Base-by-base conservation (phyloP, 2,113 vertebrate genomes). In the Electrona antarctica region DNA sequence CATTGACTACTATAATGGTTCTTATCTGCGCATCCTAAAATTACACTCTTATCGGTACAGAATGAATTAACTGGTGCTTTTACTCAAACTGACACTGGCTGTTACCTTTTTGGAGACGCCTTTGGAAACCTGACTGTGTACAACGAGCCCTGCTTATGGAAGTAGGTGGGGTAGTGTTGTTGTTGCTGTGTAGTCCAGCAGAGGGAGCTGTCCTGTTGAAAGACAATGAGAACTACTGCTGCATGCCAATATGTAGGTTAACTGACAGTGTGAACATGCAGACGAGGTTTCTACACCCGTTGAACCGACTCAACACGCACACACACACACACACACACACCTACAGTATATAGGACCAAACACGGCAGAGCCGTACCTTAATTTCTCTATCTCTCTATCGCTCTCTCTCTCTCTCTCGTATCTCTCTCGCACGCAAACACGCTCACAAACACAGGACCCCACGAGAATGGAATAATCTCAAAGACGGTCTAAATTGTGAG, bases 141-240 rank as follows among this genome's bases (percentile, higher is more conserved):
- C 12, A 54, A 54, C 11, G 13, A 54, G 3, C 2, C 51, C 12
- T 54, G 51, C 51, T 54, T 12, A 13, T 1, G 12, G n/a, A 54
- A 13, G 12, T 54, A 54, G 4, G n/a, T 54, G 10, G 6, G 33
- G 33, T 41, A 41, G 33, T n/a, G 9, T 47, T 56, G 29, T 9
- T 72, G 28, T 6, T 8, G 4, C 65, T 49, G 7, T 8, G 8
- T 51, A 12, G 10, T 57, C 87, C 87, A 88, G 61, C 28, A 71
- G 82, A 76, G 78, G 86, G 86, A 8, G 69, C 86, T 73, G 71
- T 86, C 13, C 54, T 21, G 3, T 48, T 54, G 52, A 11, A 6
- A 56, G 11, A n/a, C 33, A 57, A 29, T 10, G 7, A 10, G 28
- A 14, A 14, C 54, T 57, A 8, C 69, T 73, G 21, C 70, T 55